Conservation (phyloP, 2,113 vertebrate genomes). For the Macroglossus sobrinus region DNA sequence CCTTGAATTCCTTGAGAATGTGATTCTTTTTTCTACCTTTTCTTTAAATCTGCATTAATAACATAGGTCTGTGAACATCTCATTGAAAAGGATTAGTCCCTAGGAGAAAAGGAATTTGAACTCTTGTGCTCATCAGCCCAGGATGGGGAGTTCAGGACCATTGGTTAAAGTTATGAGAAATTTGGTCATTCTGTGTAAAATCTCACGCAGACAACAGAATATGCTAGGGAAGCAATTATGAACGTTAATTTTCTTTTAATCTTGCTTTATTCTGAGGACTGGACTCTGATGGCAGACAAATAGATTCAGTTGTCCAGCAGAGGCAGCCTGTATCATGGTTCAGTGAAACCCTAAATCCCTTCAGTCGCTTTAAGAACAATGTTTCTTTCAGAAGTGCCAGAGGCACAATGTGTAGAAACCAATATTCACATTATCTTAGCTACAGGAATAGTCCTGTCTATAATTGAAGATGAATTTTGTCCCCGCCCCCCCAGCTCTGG, state of each 20-base stretch:
- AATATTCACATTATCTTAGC: conserved; percentile 8
- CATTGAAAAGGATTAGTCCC: conserved; percentile 53
- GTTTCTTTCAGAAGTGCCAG: conserved; percentile 22
- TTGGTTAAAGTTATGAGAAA: conserved; percentile 35
- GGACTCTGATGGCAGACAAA: neutral
- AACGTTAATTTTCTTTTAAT: conserved; percentile 47
- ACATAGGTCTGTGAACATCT: conserved; percentile 11
- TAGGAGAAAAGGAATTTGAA: conserved; percentile 42
- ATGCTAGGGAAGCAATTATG: conserved; percentile 32
- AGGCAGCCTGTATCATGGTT: neutral
- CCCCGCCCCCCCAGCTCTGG: neutral
- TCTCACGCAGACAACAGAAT: conserved; percentile 17
- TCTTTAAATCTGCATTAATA: conserved; percentile 64
- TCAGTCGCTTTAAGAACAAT: conserved; percentile 29
- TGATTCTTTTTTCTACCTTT: neutral
- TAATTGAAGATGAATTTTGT: neutral
- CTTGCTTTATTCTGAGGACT: neutral
- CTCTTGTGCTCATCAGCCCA: conserved; percentile 7
- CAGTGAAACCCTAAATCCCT: conserved; percentile 27
- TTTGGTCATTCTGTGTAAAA: neutral
- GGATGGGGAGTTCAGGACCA: conserved; percentile 1
- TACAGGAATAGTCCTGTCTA: neutral
- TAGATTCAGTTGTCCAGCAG: neutral
- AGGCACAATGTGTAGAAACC: neutral
- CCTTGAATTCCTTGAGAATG: conserved; percentile 30